Percentiles rank a stretch among this genome's conserved stretches.
Evolutionary conservation across 2,113 vertebrate genomes (phyloP).

Genomic region (Colistium nudipinnis): DNA sequence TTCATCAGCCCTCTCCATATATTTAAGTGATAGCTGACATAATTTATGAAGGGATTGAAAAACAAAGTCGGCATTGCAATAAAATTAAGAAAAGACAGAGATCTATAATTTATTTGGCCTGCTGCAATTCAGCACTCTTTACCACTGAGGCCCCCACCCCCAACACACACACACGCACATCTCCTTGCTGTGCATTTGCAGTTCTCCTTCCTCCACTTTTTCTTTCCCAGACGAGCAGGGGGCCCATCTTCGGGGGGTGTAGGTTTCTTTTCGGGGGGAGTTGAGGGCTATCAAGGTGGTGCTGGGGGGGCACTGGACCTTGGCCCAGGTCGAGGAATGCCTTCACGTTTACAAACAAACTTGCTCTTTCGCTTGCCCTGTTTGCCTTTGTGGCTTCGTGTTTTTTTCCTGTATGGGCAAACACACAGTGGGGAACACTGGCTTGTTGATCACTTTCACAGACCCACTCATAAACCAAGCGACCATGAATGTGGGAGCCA

Average conservation of each 20-base stretch:
- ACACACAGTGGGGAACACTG: slow-evolving; percentile 63
- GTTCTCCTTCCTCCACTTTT: slow-evolving; percentile 22
- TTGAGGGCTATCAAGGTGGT: slow-evolving; percentile 46
- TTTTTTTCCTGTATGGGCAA: slow-evolving; percentile 53
- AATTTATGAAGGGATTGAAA: slow-evolving; percentile 75
- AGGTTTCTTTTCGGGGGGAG: slow-evolving; percentile 5
- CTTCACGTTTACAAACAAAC: slow-evolving; percentile 74
- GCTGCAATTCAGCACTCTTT: slow-evolving; percentile 54
- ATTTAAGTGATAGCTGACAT: slow-evolving; percentile 73
- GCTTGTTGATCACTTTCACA: slow-evolving; percentile 68
- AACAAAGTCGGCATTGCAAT: slow-evolving; percentile 69
- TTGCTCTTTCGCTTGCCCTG: slow-evolving; percentile 58
- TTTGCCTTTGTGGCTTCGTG: slow-evolving; percentile 67
- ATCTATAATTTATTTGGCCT: slow-evolving; percentile 68
- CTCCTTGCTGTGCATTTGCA: slow-evolving; percentile 59
- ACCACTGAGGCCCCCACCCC: not conserved
- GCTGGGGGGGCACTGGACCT: slow-evolving; percentile 14
- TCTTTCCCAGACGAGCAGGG: slow-evolving; percentile 11
- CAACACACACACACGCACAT: not conserved
- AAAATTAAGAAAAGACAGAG: slow-evolving; percentile 40
- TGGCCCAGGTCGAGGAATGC: slow-evolving; percentile 57
- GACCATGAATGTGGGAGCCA: slow-evolving; percentile 62
- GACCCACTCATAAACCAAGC: slow-evolving; percentile 60
- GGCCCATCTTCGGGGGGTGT: slow-evolving; percentile 44
- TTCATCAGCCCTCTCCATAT: slow-evolving; percentile 51